Conservation (phyloP, 2,113 vertebrate species). For the Camelus dromedarius region DNA sequence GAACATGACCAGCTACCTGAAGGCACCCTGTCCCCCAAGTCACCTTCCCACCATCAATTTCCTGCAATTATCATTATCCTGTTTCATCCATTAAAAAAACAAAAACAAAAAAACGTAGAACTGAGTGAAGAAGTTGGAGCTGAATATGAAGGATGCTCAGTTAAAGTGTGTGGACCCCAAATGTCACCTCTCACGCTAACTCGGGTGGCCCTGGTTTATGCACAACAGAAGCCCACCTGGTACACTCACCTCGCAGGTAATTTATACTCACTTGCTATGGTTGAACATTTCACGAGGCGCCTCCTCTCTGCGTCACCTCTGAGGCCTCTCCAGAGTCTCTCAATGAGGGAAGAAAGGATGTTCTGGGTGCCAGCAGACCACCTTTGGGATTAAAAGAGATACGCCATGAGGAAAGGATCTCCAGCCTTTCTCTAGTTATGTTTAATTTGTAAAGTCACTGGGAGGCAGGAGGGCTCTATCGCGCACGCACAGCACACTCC, state of each 20-base stretch:
- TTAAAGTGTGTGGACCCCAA: background rate
- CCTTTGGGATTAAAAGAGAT: background rate
- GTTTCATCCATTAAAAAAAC: too few relatives aligned
- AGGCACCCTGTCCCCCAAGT: background rate
- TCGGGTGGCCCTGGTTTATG: too few relatives aligned
- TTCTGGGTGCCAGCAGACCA: background rate
- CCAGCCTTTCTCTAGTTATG: background rate
- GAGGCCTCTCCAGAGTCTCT: background rate
- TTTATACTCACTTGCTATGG: constrained; percentile 43
- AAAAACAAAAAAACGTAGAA: background rate
- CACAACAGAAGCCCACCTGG: background rate
- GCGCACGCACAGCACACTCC: rapidly evolving
- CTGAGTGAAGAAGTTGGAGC: background rate
- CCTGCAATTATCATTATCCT: background rate
- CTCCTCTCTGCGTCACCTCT: background rate
- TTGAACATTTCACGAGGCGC: constrained; percentile 46
- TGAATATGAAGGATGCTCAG: background rate
- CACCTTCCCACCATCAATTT: too few relatives aligned
- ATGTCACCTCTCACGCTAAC: background rate
- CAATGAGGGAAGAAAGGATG: background rate
- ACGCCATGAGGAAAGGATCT: background rate
- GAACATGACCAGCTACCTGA: background rate
- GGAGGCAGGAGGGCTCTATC: background rate
- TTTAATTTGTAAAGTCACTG: background rate
- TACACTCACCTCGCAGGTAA: background rate